Evolutionary conservation across 2,888 invertebrate species (phyloP), one percentile per base, ranked within the genome.

Genomic region (Galerucella pusilla): DNA sequence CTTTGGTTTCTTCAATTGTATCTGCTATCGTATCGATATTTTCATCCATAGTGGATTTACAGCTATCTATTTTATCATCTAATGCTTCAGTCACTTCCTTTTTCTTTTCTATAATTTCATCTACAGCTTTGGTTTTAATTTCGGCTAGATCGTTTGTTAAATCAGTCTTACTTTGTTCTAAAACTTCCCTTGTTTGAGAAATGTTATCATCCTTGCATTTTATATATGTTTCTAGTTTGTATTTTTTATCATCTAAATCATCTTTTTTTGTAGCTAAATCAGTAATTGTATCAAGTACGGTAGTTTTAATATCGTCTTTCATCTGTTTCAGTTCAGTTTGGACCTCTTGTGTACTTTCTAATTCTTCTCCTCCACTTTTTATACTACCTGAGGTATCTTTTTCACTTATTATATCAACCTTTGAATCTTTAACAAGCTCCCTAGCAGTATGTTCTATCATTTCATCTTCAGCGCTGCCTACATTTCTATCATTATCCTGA

Each of bases 351-450:
- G 49, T 20, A 64, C 45, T 46, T 49, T 46, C 49, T 71, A 42
- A 28, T 20, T 77, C 68, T 67, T 70, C 71, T 25, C 12, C 6
- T 2, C 11, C 49, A 25, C 52, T 59, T 68, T 68, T 61, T 35
- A 60, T 2, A 12, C 28, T 25, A 28, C 4, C 28, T 20, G 28
- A 28, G 11, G 3, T 14, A 28, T 28, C 28, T 25, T 60, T 60
- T 25, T 60, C 12, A 6, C 28, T 3, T 0, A 28, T 28, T 11
- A 28, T 60, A n/a, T 42, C n/a, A 42, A 16, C 42, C 2, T 25
- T 35, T 5, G 35, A 9, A 14, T 61, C 61, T 61, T 61, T 61
- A 61, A 11, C 12, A 25, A 28, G 3, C 35, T 61, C 61, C 2
- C 10, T 12, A 35, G 42, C 14, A 5, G 11, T 14, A 3, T 63